These are phyloP conservation scores for Sphenodon punctatus DNA, from an alignment of 2,797 vertebrate species.

Conservation along the genomic window DNA sequence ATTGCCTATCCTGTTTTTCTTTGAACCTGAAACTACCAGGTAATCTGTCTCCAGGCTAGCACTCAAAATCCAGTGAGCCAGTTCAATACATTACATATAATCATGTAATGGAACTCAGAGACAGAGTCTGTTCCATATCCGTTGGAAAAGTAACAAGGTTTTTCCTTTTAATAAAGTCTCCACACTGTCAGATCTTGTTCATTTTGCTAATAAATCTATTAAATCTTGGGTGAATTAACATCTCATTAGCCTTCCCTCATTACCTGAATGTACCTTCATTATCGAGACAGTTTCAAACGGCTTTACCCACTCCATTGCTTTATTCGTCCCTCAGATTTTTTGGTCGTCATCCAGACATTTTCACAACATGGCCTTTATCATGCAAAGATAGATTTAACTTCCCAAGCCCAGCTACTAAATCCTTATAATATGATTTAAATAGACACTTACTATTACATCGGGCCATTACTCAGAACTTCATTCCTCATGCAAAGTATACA, in stretches of 20 bases:
- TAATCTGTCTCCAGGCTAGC: neutral
- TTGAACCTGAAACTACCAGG: too few relatives aligned
- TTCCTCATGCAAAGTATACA: conserved; percentile 50
- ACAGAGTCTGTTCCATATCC: conserved; percentile 9
- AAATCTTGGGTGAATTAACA: too few relatives aligned
- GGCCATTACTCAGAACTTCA: conserved; percentile 29
- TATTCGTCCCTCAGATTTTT: too few relatives aligned
- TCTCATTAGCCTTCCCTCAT: conserved; percentile 60
- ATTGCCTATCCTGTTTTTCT: too few relatives aligned
- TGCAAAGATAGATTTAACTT: conserved; percentile 49
- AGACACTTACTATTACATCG: conserved; percentile 40
- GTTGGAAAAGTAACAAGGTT: conserved; percentile 21
- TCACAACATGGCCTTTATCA: conserved; percentile 28
- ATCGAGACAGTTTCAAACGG: too few relatives aligned
- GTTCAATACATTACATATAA: neutral
- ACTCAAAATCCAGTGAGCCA: too few relatives aligned
- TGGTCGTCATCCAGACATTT: conserved; percentile 43
- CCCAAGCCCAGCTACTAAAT: conserved; percentile 28
- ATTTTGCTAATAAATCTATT: too few relatives aligned
- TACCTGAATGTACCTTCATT: too few relatives aligned
- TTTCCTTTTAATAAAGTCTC: conserved; percentile 41
- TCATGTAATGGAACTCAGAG: neutral
- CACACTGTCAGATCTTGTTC: conserved; percentile 38
- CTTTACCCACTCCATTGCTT: too few relatives aligned
- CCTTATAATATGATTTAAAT: conserved; percentile 52